phyloP scores from a whole-genome alignment of 1,140 invertebrate species.

The Drosophila burlai region DNA sequence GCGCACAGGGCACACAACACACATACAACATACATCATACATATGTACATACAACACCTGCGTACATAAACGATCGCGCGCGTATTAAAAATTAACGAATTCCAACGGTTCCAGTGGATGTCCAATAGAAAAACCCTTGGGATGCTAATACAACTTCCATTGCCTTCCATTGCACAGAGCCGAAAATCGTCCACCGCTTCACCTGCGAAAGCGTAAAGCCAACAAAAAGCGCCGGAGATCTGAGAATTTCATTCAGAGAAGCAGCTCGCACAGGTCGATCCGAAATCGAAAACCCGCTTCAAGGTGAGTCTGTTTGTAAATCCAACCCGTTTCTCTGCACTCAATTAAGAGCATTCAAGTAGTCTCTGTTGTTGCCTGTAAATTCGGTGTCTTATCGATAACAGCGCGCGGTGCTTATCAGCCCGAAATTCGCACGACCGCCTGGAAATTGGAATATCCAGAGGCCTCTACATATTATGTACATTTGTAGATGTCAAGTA shows the following conservation, averaged over 20 bases:
- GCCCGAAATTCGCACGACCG: slow-evolving; percentile 13
- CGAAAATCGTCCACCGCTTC: not conserved
- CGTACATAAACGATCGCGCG: slow-evolving; percentile 19
- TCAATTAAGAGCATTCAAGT: slow-evolving; percentile 25
- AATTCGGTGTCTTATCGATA: slow-evolving; percentile 24
- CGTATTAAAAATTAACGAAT: slow-evolving; percentile 26
- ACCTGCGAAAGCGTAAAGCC: slow-evolving; percentile 17
- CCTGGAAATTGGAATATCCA: slow-evolving; percentile 13
- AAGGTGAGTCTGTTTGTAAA: slow-evolving; percentile 75
- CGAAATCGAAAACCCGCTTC: slow-evolving; percentile 57
- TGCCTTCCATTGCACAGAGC: slow-evolving; percentile 13
- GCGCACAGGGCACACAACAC: slow-evolving; percentile 8
- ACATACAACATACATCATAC: slow-evolving; percentile 15
- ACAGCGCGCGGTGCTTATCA: slow-evolving; percentile 16
- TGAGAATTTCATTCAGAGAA: slow-evolving; percentile 36
- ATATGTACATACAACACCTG: slow-evolving; percentile 15
- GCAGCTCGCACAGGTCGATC: slow-evolving; percentile 21
- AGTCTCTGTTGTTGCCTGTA: not conserved
- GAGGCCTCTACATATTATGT: not conserved
- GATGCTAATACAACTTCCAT: slow-evolving; percentile 9
- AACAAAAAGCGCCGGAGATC: slow-evolving; percentile 8
- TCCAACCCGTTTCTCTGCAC: slow-evolving; percentile 53
- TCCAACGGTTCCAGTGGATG: slow-evolving; percentile 1
- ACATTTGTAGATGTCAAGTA: not conserved
- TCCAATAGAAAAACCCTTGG: slow-evolving; percentile 6